These are phyloP conservation scores for Eledona agricola DNA, from an alignment of 2,888 invertebrate species.

Conservation along the genomic window DNA sequence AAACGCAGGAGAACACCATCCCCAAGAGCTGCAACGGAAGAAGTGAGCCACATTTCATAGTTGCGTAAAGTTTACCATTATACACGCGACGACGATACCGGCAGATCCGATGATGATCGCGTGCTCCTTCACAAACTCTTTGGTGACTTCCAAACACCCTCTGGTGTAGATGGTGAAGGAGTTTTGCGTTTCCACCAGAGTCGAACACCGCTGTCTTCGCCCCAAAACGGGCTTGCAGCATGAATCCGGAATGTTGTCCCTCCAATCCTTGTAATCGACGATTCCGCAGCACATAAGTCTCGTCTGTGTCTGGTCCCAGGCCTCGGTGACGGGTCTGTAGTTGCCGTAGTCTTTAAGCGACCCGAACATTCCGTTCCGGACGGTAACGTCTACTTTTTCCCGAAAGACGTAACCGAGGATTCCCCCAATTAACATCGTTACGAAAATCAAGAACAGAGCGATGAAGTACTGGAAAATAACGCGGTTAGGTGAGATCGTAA, in stretches of 20 bases:
- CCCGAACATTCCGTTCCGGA: slow-evolving; percentile 81
- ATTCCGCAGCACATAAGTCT: slow-evolving; percentile 87
- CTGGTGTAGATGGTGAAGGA: slow-evolving; percentile 72
- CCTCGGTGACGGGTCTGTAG: slow-evolving; percentile 74
- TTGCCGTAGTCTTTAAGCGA: slow-evolving; percentile 79
- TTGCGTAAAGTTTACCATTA: slow-evolving; percentile 73
- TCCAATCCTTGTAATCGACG: slow-evolving; percentile 79
- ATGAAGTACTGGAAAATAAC: slow-evolving; percentile 84
- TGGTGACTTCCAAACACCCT: slow-evolving; percentile 80
- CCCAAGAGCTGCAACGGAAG: slow-evolving; percentile 78
- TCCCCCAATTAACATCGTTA: slow-evolving; percentile 89
- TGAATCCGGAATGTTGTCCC: slow-evolving; percentile 75
- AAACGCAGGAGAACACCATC: slow-evolving; percentile 82
- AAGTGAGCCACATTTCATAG: slow-evolving; percentile 14
- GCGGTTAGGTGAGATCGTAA: slow-evolving; percentile 29
- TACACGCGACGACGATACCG: slow-evolving; percentile 82
- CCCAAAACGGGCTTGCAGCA: slow-evolving; percentile 74
- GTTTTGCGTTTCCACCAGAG: slow-evolving; percentile 63
- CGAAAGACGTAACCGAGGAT: slow-evolving; percentile 91
- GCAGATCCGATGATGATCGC: slow-evolving; percentile 83
- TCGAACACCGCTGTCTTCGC: slow-evolving; percentile 68
- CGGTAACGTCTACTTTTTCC: slow-evolving; percentile 78
- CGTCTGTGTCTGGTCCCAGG: slow-evolving; percentile 90
- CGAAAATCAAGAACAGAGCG: slow-evolving; percentile 86
- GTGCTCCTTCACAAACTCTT: slow-evolving; percentile 77